Evolutionary conservation across 2,113 vertebrate genomes (phyloP).

Genomic region (Urocynchramus pylzowi): DNA sequence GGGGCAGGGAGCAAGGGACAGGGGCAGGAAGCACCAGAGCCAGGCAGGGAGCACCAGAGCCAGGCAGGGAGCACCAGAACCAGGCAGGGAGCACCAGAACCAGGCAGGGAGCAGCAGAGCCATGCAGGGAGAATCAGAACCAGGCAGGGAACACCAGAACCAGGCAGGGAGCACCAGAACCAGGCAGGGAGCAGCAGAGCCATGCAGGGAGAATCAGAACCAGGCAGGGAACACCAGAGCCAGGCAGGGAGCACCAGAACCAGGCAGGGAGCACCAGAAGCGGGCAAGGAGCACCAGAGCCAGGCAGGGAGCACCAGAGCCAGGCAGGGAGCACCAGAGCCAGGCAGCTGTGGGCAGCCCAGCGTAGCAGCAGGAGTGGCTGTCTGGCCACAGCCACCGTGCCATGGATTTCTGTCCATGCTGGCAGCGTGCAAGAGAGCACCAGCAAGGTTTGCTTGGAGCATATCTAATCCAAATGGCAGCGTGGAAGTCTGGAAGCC

Average conservation of each 20-base stretch:
- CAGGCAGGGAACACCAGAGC: not conserved
- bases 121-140: not conserved
- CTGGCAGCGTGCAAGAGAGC: not conserved
- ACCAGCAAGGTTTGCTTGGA: not conserved
- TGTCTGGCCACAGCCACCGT: fast-evolving
- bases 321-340: not conserved
- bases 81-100: not conserved
- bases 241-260: not conserved
- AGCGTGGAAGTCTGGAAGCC: not conserved
- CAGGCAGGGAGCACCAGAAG: fast-evolving
- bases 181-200: fast-evolving
- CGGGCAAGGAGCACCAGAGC: fast-evolving
- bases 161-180: fast-evolving
- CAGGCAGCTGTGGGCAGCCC: not conserved
- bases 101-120: not conserved
- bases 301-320: fast-evolving
- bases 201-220: not conserved
- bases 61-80: not conserved
- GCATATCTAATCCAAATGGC: not conserved
- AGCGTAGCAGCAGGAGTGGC: fast-evolving
- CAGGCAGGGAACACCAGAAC: fast-evolving
- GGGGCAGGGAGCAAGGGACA: no score
- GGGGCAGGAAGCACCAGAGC: no score
- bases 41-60: not conserved
- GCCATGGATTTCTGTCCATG: not conserved